Evolutionary conservation across 1,140 invertebrate genomes (phyloP).

Genomic region (Solenopsis invicta): DNA sequence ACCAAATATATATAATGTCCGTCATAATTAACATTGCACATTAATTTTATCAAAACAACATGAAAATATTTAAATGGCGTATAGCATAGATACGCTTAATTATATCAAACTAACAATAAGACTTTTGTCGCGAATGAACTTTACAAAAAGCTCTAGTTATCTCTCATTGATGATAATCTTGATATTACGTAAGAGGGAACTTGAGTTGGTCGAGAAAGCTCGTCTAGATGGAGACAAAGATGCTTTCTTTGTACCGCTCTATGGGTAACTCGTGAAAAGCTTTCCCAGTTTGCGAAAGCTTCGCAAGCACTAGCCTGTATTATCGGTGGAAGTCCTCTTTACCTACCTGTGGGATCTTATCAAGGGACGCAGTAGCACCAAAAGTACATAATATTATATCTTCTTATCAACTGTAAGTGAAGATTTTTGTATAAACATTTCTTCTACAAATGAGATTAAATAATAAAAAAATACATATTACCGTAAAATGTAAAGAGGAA

Average conservation of each 20-base stretch:
- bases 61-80: neutral
- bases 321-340: constrained; percentile 68
- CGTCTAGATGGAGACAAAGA: constrained; percentile 3
- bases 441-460: neutral
- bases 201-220: constrained; percentile 36
- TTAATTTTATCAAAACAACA: neutral
- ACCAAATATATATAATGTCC: neutral
- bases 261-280: constrained; percentile 49
- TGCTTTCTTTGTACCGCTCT: constrained; percentile 16
- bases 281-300: constrained; percentile 31
- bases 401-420: constrained; percentile 62
- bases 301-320: constrained; percentile 47
- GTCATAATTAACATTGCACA: constrained; percentile 13
- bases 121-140: neutral
- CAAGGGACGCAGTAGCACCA: neutral
- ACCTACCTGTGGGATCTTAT: constrained; percentile 55
- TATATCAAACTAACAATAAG: neutral
- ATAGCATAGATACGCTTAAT: neutral
- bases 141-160: constrained; percentile 1
- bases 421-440: neutral
- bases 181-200: neutral
- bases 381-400: neutral
- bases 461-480: neutral
- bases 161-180: neutral
- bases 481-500: neutral